Percentiles rank a stretch among this genome's conserved stretches.
These are phyloP conservation scores for Brachyopa scutellaris DNA, from an alignment of 2,888 invertebrate species.

Conservation along the genomic window DNA sequence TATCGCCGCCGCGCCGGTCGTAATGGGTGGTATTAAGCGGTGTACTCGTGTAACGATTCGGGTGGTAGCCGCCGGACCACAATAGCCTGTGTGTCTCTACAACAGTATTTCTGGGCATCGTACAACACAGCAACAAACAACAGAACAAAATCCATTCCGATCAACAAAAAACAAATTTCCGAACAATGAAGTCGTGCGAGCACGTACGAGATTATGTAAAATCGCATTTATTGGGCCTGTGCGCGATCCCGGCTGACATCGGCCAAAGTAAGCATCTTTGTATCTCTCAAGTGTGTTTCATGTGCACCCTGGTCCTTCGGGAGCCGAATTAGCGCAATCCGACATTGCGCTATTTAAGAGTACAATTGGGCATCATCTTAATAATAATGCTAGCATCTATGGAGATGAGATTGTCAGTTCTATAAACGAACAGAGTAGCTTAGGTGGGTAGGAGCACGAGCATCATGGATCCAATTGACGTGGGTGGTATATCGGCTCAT, in stretches of 20 bases:
- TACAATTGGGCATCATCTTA: conserved; percentile 58
- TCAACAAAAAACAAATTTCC: conserved; percentile 68
- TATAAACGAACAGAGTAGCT: conserved; percentile 31
- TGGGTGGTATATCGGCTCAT: conserved; percentile 69
- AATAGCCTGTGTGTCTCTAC: conserved; percentile 66
- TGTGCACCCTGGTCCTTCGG: conserved; percentile 31
- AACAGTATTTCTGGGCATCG: conserved; percentile 58
- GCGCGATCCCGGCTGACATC: conserved; percentile 46
- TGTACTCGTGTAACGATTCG: conserved; percentile 73
- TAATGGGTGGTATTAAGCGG: conserved; percentile 72
- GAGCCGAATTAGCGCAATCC: conserved; percentile 49
- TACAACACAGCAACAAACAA: conserved; percentile 63
- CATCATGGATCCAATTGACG: conserved; percentile 44
- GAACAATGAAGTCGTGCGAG: conserved; percentile 73
- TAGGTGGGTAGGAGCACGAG: neutral
- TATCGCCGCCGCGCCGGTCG: conserved; percentile 61
- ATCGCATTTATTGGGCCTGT: conserved; percentile 64
- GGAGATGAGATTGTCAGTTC: conserved; percentile 45
- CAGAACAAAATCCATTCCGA: conserved; percentile 61
- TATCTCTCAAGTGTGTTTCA: conserved; percentile 21
- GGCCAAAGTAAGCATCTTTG: conserved; percentile 12
- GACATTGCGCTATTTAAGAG: conserved; percentile 57
- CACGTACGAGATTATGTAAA: conserved; percentile 72
- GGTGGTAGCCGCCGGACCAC: conserved; percentile 65
- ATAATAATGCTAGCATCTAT: conserved; percentile 55